These are phyloP conservation scores for Brachionus plicatilis DNA, from an alignment of 1,140 invertebrate species.

Conservation along the genomic window DNA sequence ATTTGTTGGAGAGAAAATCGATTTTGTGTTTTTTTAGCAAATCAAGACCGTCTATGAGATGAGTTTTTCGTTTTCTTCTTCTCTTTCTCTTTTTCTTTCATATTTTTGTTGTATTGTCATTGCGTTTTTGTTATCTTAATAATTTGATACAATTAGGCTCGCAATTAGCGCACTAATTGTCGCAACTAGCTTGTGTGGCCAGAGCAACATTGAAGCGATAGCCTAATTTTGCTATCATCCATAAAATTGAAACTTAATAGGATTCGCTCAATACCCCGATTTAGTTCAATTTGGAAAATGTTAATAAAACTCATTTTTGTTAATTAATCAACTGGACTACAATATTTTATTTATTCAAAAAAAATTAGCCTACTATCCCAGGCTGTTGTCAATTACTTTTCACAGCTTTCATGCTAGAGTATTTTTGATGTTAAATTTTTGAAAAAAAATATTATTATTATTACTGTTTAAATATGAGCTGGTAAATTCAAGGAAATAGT, in stretches of 20 bases:
- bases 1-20: neutral
- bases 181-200: neutral
- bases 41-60: neutral
- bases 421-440: no score
- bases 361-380: no score
- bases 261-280: neutral
- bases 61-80: no score
- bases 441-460: no score
- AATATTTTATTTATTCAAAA: no score
- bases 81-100: no score
- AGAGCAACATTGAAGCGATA: neutral
- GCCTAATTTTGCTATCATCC: conserved; percentile 7
- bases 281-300: neutral
- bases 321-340: neutral
- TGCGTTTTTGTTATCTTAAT: neutral
- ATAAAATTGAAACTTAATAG: conserved; percentile 26
- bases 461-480: no score
- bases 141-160: conserved; percentile 21
- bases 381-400: no score
- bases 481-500: no score
- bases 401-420: no score
- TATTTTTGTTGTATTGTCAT: neutral
- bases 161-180: neutral
- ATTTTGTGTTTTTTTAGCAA: neutral
- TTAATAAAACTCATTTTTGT: neutral